Evolutionary conservation across 2,797 vertebrate genomes (phyloP).

Genomic region (Halcyon leucocephala): DNA sequence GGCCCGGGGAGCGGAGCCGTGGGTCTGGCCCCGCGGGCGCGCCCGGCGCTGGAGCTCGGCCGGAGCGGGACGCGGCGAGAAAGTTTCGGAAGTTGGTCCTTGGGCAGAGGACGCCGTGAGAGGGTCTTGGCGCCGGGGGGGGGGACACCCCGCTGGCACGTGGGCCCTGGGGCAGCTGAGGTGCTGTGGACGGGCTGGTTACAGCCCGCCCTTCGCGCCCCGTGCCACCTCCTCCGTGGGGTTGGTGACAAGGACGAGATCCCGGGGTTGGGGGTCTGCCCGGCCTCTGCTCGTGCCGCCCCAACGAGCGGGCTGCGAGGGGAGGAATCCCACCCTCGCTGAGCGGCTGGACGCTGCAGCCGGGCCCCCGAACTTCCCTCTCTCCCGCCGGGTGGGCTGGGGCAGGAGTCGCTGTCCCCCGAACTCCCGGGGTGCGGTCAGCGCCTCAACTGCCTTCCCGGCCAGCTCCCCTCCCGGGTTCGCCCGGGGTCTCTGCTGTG

Average conservation of each 20-base stretch:
- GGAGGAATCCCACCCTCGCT: neutral
- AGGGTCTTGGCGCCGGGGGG: neutral
- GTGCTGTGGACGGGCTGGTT: too few species aligned
- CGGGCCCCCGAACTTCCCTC: neutral
- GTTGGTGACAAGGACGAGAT: too few species aligned
- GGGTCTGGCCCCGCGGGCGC: neutral
- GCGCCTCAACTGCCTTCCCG: neutral
- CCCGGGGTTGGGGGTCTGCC: neutral
- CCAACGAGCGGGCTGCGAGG: neutral
- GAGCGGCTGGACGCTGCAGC: neutral
- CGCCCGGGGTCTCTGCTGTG: neutral
- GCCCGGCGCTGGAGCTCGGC: neutral
- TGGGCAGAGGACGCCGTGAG: neutral
- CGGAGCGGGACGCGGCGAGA: neutral
- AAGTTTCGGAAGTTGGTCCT: conserved; percentile 12
- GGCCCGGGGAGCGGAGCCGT: too few species aligned
- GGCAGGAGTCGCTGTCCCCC: neutral
- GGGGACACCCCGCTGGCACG: too few species aligned
- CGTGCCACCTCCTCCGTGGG: too few species aligned
- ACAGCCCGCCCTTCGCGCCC: too few species aligned
- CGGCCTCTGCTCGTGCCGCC: neutral
- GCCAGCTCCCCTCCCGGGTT: neutral
- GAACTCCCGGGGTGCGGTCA: accelerated
- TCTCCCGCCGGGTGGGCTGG: neutral
- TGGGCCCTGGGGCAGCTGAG: too few species aligned